Evolutionary conservation across 1,140 invertebrate species (phyloP), one percentile per base, ranked within the genome.

Genomic region (Drosophila kurseongensis): DNA sequence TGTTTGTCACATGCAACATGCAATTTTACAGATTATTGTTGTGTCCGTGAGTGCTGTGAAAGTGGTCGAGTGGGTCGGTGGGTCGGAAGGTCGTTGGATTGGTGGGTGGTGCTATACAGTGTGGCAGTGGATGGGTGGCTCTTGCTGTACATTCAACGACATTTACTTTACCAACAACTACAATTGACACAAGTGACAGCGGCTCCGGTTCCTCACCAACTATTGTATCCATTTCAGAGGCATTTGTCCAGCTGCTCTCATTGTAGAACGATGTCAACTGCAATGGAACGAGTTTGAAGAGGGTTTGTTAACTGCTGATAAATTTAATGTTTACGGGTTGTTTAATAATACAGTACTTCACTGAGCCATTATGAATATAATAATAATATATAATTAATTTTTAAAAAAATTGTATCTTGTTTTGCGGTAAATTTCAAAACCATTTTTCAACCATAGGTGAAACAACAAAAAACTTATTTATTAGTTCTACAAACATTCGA

Each of bases 141-240:
- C 29, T 76, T 75, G 71, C 66, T 76, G 71, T 71, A 91, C 91
- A 90, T 91, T 92, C 91, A 92, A 92, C 90, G 91, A 91, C 78
- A 90, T 90, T 92, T 92, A 93, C 93, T 95, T 95, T 94, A 96
- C 95, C 95, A 91, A 96, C 95, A 93, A 96, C 93, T 91, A 96
- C 93, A 93, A 95, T 95, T 81, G 95, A 96, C 80, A 96, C 93
- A 90, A 95, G 93, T 51, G 95, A 95, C 75, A 95, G 94, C 75
- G 94, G 93, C 86, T 95, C 95, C 63, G 95, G 95, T 72, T 95
- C 95, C 78, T 95, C 94, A 76, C 94, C 94, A 78, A 95, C 93
- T 81, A 94, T 94, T 80, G 93, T 94, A 73, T 94, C 94, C 63
- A 93, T 92, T 61, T 92, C 79, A 38, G 91, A 93, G 44, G 91